Evolutionary conservation across 1,140 invertebrate genomes (phyloP), one percentile per base, ranked within the genome.

Genomic region (Venturia canescens): DNA sequence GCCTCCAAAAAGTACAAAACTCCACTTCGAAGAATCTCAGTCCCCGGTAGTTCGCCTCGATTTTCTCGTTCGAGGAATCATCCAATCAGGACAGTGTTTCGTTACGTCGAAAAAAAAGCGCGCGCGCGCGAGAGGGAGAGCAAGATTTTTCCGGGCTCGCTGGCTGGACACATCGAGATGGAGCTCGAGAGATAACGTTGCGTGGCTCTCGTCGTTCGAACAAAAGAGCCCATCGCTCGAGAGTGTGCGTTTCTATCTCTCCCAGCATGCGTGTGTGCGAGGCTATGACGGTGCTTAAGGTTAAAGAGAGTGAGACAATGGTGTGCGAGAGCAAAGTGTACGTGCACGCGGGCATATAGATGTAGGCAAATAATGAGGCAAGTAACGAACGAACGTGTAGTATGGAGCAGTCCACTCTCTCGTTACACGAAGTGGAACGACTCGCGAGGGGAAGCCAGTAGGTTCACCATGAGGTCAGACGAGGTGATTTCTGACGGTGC

Each of bases 401-500:
- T 16, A 71, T 48, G 53, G 38, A 44, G 21, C 38, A 71, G 78
- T 69, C 76, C 75, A 79, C 53, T 60, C 71, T 70, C 63, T 70
- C 78, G 78, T 71, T 81, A 81, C 74, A 81, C 82, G 81, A 86
- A 86, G 85, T 86, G 87, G 85, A 88, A 87, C 86, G 83, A 53
- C 78, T 57, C 29, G 38, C 44, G 77, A 53, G 78, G 57, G 63
- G 60, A 27, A 26, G 23, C 79, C 77, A 70, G 63, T 83, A 83
- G 85, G 87, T 88, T 89, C 87, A 88, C 84, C 82, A 27, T 57
- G 87, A 88, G 88, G 88, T 89, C 87, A 89, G 84, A 84, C 85
- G 84, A 87, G 87, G 86, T 87, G 88, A 89, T 87, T 84, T 84
- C 70, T 57, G 53, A 66, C 18, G 70, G 53, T 69, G 77, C 66